Base-by-base conservation (phyloP, 2,888 invertebrate genomes). In the Himalopsyche tibetana region DNA sequence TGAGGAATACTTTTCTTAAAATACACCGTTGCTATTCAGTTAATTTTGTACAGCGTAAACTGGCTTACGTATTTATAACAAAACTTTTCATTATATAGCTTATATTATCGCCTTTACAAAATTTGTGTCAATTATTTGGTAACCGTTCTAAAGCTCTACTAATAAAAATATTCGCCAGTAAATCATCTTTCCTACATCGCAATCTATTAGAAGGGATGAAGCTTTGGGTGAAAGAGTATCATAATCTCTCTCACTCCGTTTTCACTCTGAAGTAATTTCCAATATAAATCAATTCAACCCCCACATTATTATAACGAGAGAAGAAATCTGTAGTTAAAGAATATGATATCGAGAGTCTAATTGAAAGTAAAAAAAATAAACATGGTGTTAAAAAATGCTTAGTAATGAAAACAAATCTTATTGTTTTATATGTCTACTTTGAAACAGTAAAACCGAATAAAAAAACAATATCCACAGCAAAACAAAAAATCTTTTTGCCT, bases 291-390 rank as follows among this genome's bases (percentile, higher is more conserved):
- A 88, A 83, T 80, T 45, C 82, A 82, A 55, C 86, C 87, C 88
- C 87, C 87, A 74, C 87, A 74, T 86, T 88, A 88, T 87, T 87
- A 88, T 85, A 88, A 88, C 85, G 86, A 88, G 87, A 88, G 88
- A 86, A 88, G 88, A 86, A 88, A 88, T 88, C 88, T 88, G 88
- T 87, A 87, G 85, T 80, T 84, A 87, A 87, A 86, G 86, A 79
- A 86, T 86, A 83, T 80, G 15, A 69, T 83, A 86, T n/a, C 17
- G 42, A 55, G 11, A 15, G 40, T 38, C 80, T 9, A 87, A 80
- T 36, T 36, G 88, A 81, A 84, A 63, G 82, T 55, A n/a, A 28
- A 51, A 15, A 15, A 51, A 51, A 51, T 51, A 15, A 45, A 9
- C 9, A 45, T 9, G 9, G 8, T 45, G 6, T 45, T 45, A 40